Percentiles rank a stretch among this genome's conserved stretches.
Evolutionary conservation across 2,888 invertebrate genomes (phyloP).

Genomic region (Drosophila ochracea): DNA sequence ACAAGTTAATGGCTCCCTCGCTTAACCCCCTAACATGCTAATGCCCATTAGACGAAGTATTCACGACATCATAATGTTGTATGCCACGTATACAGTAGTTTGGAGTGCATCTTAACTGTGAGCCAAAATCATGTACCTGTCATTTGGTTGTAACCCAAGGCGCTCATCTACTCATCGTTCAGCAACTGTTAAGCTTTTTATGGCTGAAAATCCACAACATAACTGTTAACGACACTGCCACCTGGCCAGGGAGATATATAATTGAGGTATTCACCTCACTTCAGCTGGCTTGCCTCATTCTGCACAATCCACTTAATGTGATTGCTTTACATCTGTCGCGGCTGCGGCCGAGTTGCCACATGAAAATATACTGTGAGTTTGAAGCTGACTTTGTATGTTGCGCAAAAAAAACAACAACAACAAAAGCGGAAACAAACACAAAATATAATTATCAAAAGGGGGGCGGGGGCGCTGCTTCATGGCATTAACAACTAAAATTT

Average conservation of each 20-base stretch:
- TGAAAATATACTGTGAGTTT: constrained; percentile 32
- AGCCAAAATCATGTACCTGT: constrained; percentile 14
- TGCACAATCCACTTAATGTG: constrained; percentile 64
- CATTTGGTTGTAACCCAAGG: constrained; percentile 33
- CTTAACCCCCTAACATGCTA: constrained; percentile 10
- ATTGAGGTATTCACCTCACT: constrained; percentile 36
- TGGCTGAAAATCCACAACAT: constrained; percentile 31
- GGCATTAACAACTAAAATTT: constrained; percentile 35
- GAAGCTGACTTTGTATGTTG: constrained; percentile 1
- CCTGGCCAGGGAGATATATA: constrained; percentile 34
- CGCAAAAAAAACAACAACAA: neutral
- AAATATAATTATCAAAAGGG: constrained; percentile 42
- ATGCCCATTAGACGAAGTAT: constrained; percentile 20
- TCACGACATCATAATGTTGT: constrained; percentile 14
- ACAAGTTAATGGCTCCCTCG: constrained; percentile 15
- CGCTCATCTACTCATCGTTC: constrained; percentile 44
- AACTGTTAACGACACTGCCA: constrained; percentile 43
- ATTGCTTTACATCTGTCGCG: constrained; percentile 53
- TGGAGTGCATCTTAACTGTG: constrained; percentile 12
- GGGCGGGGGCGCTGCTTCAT: neutral
- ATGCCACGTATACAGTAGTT: constrained; percentile 5
- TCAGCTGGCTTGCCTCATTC: constrained; percentile 1
- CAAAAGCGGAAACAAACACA: constrained; percentile 5
- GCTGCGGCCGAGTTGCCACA: constrained; percentile 18
- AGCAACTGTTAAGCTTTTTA: constrained; percentile 45